Base-by-base conservation (phyloP, 2,113 vertebrate genomes). In the Anarrhichthys ocellatus region DNA sequence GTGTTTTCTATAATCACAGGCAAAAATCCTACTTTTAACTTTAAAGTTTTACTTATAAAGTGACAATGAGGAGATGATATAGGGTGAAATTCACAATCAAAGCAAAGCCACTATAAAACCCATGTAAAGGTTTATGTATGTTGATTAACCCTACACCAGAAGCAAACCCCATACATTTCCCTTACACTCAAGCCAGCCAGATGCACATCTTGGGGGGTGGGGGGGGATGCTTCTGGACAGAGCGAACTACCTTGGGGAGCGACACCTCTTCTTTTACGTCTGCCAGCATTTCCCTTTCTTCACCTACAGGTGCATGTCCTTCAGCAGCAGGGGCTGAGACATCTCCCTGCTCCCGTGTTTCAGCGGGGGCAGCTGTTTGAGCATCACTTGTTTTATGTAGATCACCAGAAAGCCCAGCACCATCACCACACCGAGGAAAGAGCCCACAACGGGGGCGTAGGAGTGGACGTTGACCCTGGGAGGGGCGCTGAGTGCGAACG, bases 241-340 rank as follows among this genome's bases (percentile, higher is more conserved):
- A 71, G 70, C 18, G 1, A 24, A 79, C 82, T 84, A 89, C 77
- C 81, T 88, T 70, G 59, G 78, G 90, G 88, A 92, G 90, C 9
- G 40, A 54, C 32, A 86, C 27, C 83, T 82, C 85, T 84, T 90
- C 81, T 89, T 27, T 58, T 80, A 61, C 34, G 1, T 34, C 61
- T 9, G n/a, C 59, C 74, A 62, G 34, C 50, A 36, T 50, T 50
- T 58, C 48, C 13, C 6, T 24, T 56, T 73, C 56, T 50, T 59
- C 61, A 13, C 68, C 91, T 94, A 93, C 90, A 95, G 92, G 44
- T 80, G 93, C 65, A 91, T 44, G 87, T 95, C 96, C 36, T 94
- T 95, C 86, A 96, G 96, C 88, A 98, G 91, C 69, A 98, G 92
- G 0, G 97, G 97, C 89, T 96, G 96, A 13, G 95, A 93, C 92